Base-by-base conservation (phyloP, 2,888 invertebrate genomes). In the Scaeva pyrastri region DNA sequence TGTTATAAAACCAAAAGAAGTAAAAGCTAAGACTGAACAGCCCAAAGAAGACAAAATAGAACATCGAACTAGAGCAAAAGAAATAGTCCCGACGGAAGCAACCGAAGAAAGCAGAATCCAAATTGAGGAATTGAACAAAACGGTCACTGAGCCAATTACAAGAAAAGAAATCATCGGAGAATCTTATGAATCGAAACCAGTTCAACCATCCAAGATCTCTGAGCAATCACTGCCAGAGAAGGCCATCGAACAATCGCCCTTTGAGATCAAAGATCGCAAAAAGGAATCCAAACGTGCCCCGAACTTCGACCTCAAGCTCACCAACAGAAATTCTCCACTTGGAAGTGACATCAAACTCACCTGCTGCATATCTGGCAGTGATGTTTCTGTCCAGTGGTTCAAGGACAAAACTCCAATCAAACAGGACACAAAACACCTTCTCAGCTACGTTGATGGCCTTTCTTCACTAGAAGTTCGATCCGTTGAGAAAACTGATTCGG, bases 291-390 rank as follows among this genome's bases (percentile, higher is more conserved):
- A 90, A 83, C 90, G 91, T 0, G 88, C 89, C 19, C 92, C 92
- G 0, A 89, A 88, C 16, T 88, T 93, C 16, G 91, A 93, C 39
- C 95, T 96, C 1, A 94, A 95, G 88, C 92, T 98, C 55, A 96
- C 95, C 1, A 96, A 97, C 89, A 94, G 96, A 88, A 96, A 96
- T 6, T 95, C 96, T 4, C 95, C 96, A 0, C 94, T 95, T 89
- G 96, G 96, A 1, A 95, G 96, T 19, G 93, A 95, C 88, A 95
- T 97, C 2, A 96, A 96, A 92, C 91, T 97, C 55, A 96, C 96
- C 0, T 97, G 97, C 90, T 96, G 95, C 80, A 94, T 96, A 14
- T 93, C 97, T 56, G 96, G 96, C 14, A 94, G 94, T 0, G 95
- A 96, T 77, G 94, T 96, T 31, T 93, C 93, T 31, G 93, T 96